Conservation (phyloP, 2,797 vertebrate genomes). For the Malurus leucopterus region DNA sequence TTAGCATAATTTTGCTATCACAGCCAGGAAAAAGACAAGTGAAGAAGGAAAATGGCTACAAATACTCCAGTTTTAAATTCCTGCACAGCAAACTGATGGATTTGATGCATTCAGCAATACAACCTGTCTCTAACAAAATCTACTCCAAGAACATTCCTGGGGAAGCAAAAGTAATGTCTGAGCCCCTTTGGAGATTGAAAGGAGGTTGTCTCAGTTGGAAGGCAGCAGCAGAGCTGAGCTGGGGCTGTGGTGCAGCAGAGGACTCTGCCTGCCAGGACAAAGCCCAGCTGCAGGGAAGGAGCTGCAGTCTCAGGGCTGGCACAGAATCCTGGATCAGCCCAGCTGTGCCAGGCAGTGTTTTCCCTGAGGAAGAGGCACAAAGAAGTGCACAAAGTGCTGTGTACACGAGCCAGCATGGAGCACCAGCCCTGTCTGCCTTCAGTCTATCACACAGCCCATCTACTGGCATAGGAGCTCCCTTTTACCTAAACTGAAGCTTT, state of each 20-base stretch:
- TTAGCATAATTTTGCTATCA: background rate
- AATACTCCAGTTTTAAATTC: background rate
- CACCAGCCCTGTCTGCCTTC: background rate
- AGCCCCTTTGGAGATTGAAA: background rate
- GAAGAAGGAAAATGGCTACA: background rate
- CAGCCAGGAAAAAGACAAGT: background rate
- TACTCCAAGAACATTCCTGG: background rate
- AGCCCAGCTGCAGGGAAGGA: background rate
- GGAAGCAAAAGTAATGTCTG: background rate
- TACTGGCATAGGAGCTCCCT: background rate
- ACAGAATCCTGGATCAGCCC: background rate
- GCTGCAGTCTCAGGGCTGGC: background rate
- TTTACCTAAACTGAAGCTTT: background rate
- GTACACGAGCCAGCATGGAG: fast-evolving
- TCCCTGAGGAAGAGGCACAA: background rate
- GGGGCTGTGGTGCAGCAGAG: background rate
- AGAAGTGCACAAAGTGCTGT: background rate
- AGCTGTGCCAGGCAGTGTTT: background rate
- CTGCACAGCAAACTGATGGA: background rate
- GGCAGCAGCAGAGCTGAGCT: background rate
- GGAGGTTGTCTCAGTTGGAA: background rate
- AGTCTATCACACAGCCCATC: background rate
- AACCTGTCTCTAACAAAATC: background rate
- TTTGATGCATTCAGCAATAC: background rate
- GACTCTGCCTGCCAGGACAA: background rate